Evolutionary conservation across 1,140 invertebrate species (phyloP), one percentile per base, ranked within the genome.

Genomic region (Platorchestia sp.): DNA sequence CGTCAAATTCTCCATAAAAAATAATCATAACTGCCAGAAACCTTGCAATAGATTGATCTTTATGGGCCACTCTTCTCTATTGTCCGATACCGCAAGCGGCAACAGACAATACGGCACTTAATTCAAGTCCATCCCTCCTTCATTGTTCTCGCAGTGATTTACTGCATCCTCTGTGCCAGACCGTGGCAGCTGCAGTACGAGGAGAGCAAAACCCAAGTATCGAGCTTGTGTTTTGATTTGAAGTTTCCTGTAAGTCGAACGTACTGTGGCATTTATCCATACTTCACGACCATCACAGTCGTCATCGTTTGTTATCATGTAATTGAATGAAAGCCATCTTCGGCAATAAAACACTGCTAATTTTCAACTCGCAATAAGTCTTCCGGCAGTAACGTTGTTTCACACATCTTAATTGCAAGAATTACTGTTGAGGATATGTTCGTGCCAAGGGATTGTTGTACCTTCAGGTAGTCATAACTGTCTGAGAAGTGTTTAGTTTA

Each of bases 31-130:
- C 59, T 75, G 59, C 27, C 59, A 75, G 59, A 75, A 75, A 36
- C 59, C 59, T 75, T 36, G 59, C 59, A 27, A 75, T 75, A 75
- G 59, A 75, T 75, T 75, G 59, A 75, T 75, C 59, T 75, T 75
- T 75, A 75, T 75, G 59, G 59, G 27, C 59, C 59, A 75, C 59
- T 75, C 59, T 75, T 75, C 59, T 75, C 59, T 75, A 75, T 75
- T 75, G 59, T 75, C 59, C 59, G 59, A 75, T 75, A 75, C 59
- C 59, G 59, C 59, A 75, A 75, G 59, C 59, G 59, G 59, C 59
- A 75, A 75, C 59, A 75, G 59, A 75, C 59, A 75, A 75, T 75
- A 75, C 59, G 59, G 59, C 59, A 75, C 59, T 75, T 75, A 75
- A 75, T 75, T 75, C 59, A 75, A 75, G 59, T 75, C 59, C 59